Evolutionary conservation across 2,797 vertebrate species (phyloP).

Genomic region (Ambastaia sidthimunki): DNA sequence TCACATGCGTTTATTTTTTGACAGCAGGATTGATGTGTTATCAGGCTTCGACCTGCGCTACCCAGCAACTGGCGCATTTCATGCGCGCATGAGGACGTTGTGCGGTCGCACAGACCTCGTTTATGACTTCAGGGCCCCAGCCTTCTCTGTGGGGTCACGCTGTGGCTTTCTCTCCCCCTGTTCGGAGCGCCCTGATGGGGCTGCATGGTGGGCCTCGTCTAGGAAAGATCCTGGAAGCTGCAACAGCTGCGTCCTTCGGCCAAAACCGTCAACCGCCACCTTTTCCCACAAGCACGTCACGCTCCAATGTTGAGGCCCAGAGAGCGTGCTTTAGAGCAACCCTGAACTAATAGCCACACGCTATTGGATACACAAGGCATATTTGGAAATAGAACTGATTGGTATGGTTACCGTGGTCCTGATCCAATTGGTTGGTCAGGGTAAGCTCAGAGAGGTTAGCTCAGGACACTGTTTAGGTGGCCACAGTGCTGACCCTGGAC

Average conservation of each 20-base stretch:
- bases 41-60: conserved; percentile 44
- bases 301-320: conserved; percentile 33
- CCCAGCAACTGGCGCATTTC: background rate
- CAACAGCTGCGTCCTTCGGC: conserved; percentile 25
- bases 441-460: conserved; percentile 40
- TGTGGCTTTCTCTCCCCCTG: conserved; percentile 48
- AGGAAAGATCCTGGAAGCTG: background rate
- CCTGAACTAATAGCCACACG: conserved; percentile 34
- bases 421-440: conserved; percentile 43
- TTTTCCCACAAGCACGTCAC: conserved; percentile 45
- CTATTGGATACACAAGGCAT: conserved; percentile 24
- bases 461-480: conserved; percentile 45
- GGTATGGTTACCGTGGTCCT: conserved; percentile 20
- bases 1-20: conserved; percentile 48
- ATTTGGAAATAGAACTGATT: conserved; percentile 42
- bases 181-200: conserved; percentile 42
- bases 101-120: conserved; percentile 20
- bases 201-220: conserved; percentile 26
- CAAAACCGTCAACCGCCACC: conserved; percentile 53
- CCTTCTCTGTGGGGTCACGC: conserved; percentile 47
- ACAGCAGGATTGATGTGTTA: conserved; percentile 47
- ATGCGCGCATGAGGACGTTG: background rate
- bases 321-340: conserved; percentile 21
- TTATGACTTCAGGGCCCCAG: conserved; percentile 42
- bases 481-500: background rate